Base-by-base conservation (phyloP, 1,140 invertebrate species). In the Orchesella cincta region DNA sequence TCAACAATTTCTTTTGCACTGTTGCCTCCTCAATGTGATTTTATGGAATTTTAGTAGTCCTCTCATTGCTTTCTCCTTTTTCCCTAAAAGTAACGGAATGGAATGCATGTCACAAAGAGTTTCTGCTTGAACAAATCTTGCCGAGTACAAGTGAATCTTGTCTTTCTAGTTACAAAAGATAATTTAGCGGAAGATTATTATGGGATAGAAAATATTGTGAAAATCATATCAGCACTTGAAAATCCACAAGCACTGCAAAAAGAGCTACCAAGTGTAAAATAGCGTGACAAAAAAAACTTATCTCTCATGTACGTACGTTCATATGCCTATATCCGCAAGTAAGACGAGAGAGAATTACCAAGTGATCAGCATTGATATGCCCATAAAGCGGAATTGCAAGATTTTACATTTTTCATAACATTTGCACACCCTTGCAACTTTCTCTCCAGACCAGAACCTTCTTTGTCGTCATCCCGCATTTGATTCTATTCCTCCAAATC, bases 121-220 rank as follows among this genome's bases (percentile, higher is more conserved):
- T n/a, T n/a, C n/a, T n/a, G n/a, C n/a, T n/a, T n/a, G n/a, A n/a
- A n/a, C n/a, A n/a, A n/a, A n/a, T n/a, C n/a, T n/a, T n/a, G n/a
- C n/a, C n/a, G n/a, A n/a, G n/a, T n/a, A n/a, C n/a, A n/a, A n/a
- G n/a, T n/a, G n/a, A n/a, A n/a, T n/a, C n/a, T n/a, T n/a, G n/a
- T n/a, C n/a, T n/a, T n/a, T 46, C 39, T 46, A 8, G 39, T 46
- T 3, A 23, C 8, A 57, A 57, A 57, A 57, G 52, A 57, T 57
- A 57, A 57, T 57, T 57, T 57, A 57, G 52, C 52, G 52, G 52
- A 57, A 57, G 52, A 57, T 57, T 57, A 57, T 57, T 57, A 57
- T 57, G 52, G 52, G 23, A 57, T 8, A 57, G 23, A 57, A 26
- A 57, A 57, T 57, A 57, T 57, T 57, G 52, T 57, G 52, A 14